Evolutionary conservation across 2,113 vertebrate species (phyloP).

Genomic region (Romanogobio albipinnatus): DNA sequence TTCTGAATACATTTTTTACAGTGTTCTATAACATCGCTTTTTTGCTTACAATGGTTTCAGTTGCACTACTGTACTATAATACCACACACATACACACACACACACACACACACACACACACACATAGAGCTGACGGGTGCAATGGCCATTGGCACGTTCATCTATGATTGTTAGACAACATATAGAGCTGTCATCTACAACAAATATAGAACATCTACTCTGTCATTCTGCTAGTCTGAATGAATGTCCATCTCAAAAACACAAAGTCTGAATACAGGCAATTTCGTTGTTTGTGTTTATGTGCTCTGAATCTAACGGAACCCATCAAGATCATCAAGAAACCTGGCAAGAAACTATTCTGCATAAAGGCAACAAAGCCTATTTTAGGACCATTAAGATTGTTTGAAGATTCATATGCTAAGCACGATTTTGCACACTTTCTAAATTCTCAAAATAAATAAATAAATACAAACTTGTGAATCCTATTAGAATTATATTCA

Average conservation of each 20-base stretch:
- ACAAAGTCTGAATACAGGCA: background rate
- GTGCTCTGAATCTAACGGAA: background rate
- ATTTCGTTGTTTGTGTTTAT: background rate
- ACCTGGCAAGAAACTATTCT: conserved; percentile 21
- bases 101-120: conserved; percentile 67
- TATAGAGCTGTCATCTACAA: conserved; percentile 78
- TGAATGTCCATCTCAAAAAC: conserved; percentile 58
- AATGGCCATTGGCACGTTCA: conserved; percentile 96
- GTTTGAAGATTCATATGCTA: background rate
- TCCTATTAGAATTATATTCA: background rate
- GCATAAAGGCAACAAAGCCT: background rate
- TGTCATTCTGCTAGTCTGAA: conserved; percentile 74
- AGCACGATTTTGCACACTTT: background rate
- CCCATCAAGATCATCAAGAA: background rate
- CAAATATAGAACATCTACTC: conserved; percentile 83
- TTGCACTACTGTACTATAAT: conserved; percentile 85
- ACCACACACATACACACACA: too few species aligned
- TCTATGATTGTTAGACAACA: conserved; percentile 83
- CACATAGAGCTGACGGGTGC: conserved; percentile 80
- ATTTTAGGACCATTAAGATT: background rate
- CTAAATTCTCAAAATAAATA: background rate
- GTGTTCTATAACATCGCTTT: conserved; percentile 48
- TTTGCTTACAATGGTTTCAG: conserved; percentile 69
- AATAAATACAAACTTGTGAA: background rate
- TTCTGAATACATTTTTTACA: conserved; percentile 48